Percentiles rank a stretch among this genome's conserved stretches.
Evolutionary conservation across 2,113 vertebrate genomes (phyloP).

Genomic region (Engraulis encrasicolus): DNA sequence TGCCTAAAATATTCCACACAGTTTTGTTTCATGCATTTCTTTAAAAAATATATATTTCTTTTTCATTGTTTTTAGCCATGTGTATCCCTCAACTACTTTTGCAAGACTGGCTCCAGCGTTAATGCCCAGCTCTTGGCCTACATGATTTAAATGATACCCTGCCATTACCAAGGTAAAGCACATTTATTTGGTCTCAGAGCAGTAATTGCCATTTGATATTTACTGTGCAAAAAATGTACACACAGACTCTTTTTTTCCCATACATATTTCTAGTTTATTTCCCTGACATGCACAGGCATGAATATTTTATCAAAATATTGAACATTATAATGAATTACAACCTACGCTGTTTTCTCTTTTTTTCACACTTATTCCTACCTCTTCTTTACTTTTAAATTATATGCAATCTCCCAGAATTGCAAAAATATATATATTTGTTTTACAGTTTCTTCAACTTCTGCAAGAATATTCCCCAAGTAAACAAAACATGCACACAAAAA

Average conservation of each 20-base stretch:
- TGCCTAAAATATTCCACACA: background rate
- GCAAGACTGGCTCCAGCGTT: background rate
- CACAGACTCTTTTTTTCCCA: background rate
- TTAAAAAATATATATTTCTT: too few species aligned
- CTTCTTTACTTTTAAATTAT: background rate
- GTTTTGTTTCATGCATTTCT: background rate
- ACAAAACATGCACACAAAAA: slow-evolving; percentile 15
- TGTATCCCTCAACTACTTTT: background rate
- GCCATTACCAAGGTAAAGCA: background rate
- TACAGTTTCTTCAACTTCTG: slow-evolving; percentile 5
- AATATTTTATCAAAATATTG: slow-evolving; percentile 35
- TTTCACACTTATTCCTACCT: background rate
- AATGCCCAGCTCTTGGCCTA: background rate
- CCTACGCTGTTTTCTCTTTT: background rate
- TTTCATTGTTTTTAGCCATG: background rate
- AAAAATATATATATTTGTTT: slow-evolving; percentile 5
- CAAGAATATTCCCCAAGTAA: background rate
- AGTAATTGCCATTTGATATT: background rate
- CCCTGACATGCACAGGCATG: background rate
- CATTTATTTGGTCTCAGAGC: background rate
- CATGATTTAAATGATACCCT: background rate
- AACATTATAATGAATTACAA: slow-evolving; percentile 28
- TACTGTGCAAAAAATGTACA: background rate
- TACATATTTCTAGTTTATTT: background rate
- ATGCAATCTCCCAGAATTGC: background rate